A percentile compares a stretch with the other conserved stretches of the same genome.
Conservation (phyloP, 2,888 invertebrate genomes). For the Agriotes lineatus region DNA sequence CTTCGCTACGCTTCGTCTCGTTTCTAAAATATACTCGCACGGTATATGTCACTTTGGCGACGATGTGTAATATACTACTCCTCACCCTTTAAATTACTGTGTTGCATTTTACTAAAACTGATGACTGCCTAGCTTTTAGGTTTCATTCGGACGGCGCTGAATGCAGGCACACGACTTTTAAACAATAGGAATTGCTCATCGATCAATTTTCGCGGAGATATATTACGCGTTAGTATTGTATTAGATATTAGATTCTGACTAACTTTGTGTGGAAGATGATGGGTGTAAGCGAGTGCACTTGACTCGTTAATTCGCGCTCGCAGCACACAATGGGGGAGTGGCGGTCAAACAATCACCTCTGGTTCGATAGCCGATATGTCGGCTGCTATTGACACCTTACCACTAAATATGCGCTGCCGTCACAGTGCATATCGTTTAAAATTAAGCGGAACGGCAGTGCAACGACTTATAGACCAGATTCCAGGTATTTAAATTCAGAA, state of each 20-base stretch:
- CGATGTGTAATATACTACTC: no score
- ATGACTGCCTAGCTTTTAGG: no score
- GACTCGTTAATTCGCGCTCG: slow-evolving; percentile 57
- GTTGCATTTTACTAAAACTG: no score
- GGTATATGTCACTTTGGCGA: no score
- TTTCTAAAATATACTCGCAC: no score
- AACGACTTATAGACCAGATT: slow-evolving; percentile 15
- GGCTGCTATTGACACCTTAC: slow-evolving; percentile 56
- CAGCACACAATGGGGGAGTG: slow-evolving; percentile 52
- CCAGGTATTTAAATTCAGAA: no score
- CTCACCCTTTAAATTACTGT: no score
- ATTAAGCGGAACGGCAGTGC: slow-evolving; percentile 38
- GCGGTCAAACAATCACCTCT: slow-evolving; percentile 58
- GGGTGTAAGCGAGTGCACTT: slow-evolving; percentile 52
- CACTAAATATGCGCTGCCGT: slow-evolving; percentile 45
- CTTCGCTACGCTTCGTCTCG: no score
- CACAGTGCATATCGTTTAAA: slow-evolving; percentile 37
- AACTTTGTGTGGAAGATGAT: slow-evolving; percentile 35
- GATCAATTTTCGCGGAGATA: background rate
- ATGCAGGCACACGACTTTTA: no score
- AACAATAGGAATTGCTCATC: no score
- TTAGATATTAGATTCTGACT: slow-evolving; percentile 10
- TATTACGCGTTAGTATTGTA: slow-evolving; percentile 1
- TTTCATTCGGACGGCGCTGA: no score
- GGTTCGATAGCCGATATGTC: slow-evolving; percentile 55